These are phyloP conservation scores for Laspeyria flexula DNA, from an alignment of 2,888 invertebrate genomes.

Conservation along the genomic window DNA sequence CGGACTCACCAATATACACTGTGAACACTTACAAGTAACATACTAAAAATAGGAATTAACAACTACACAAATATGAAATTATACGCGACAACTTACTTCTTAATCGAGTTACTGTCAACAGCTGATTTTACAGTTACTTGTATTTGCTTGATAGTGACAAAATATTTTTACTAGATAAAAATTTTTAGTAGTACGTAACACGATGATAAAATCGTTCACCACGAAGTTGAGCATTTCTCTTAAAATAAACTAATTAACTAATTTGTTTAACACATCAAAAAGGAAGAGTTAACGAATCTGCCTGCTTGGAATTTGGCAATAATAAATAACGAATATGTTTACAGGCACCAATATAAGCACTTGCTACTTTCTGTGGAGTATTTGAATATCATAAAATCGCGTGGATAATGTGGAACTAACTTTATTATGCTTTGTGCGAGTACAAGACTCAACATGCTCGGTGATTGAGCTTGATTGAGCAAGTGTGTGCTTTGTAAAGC, in stretches of 20 bases:
- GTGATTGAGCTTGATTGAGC: constrained; percentile 79
- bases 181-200: constrained; percentile 34
- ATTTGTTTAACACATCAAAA: constrained; percentile 33
- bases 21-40: constrained; percentile 47
- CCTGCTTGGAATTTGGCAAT: constrained; percentile 25
- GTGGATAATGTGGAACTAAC: constrained; percentile 40
- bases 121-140: constrained; percentile 8
- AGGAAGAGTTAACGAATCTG: constrained; percentile 30
- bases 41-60: constrained; percentile 49
- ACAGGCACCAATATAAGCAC: constrained; percentile 71
- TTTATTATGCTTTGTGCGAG: constrained; percentile 76
- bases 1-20: constrained; percentile 61
- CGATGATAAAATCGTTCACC: constrained; percentile 46
- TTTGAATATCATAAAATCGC: constrained; percentile 35
- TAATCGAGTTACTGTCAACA: constrained; percentile 23
- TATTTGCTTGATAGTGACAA: constrained; percentile 14
- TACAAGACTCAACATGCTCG: constrained; percentile 57
- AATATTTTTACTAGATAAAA: constrained; percentile 13
- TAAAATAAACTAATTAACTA: constrained; percentile 44
- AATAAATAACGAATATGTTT: constrained; percentile 38
- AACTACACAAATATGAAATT: constrained; percentile 40
- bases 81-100: constrained; percentile 19
- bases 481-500: constrained; percentile 46
- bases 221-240: constrained; percentile 56
- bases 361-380: constrained; percentile 53